Evolutionary conservation across 2,797 vertebrate species (phyloP).

Genomic region (Acrossocheilus wenchowensis): DNA sequence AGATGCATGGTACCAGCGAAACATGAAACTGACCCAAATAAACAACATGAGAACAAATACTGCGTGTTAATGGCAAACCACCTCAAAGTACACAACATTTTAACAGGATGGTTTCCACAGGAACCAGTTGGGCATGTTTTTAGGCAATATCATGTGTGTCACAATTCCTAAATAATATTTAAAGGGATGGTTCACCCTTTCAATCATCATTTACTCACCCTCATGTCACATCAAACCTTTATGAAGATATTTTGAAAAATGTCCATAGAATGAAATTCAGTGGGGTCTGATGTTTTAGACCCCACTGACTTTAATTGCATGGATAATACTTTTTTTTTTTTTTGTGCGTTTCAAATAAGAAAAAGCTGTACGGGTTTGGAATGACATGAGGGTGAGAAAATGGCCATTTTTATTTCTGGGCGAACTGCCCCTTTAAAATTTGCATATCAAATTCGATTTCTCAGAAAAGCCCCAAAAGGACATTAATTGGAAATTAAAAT

Average conservation of each 20-base stretch:
- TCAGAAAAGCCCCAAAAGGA: constrained; percentile 6
- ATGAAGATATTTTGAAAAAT: neutral
- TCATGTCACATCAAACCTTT: neutral
- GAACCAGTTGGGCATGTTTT: constrained; percentile 52
- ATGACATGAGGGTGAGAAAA: neutral
- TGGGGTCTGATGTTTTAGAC: neutral
- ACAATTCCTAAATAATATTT: constrained; percentile 42
- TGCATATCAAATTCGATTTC: constrained; percentile 14
- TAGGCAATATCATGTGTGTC: constrained; percentile 16
- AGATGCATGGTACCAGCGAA: constrained; percentile 49
- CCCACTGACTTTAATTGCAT: neutral
- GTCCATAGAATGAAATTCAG: neutral
- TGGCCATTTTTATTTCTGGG: neutral
- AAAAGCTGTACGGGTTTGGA: neutral
- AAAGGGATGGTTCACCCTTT: neutral
- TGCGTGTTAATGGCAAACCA: constrained; percentile 37
- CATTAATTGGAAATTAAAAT: constrained; percentile 32
- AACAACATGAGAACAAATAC: constrained; percentile 45
- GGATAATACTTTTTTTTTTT: neutral
- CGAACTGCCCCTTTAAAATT: neutral
- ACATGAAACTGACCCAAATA: constrained; percentile 32
- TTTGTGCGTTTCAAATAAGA: neutral
- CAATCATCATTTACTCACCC: neutral
- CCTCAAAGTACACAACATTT: constrained; percentile 26
- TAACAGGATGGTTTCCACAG: constrained; percentile 56